A percentile compares a stretch with the other conserved stretches of the same genome.
These are phyloP conservation scores for Orchesella cincta DNA, from an alignment of 1,140 invertebrate genomes.

Conservation along the genomic window DNA sequence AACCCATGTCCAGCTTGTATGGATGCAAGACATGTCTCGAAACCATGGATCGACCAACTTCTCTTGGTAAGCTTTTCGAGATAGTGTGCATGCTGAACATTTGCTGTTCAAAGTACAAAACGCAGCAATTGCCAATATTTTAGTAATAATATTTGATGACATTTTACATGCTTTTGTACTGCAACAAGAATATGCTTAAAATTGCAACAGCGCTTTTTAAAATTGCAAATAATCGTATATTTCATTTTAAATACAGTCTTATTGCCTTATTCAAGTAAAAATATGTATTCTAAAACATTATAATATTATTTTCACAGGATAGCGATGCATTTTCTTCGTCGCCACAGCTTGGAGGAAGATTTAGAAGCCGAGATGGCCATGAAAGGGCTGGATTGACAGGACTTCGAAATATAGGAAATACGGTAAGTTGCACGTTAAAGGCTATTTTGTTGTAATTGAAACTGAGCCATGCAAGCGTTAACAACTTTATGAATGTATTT, in stretches of 20 bases:
- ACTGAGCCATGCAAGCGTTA: not conserved
- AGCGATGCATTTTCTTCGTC: slow-evolving; percentile 45
- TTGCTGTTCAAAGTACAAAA: too few relatives aligned
- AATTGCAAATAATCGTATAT: too few relatives aligned
- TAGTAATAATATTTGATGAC: too few relatives aligned
- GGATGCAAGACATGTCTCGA: too few relatives aligned
- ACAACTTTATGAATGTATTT: slow-evolving; percentile 37
- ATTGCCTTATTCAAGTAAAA: not conserved
- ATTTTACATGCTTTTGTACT: too few relatives aligned
- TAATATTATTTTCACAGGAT: slow-evolving; percentile 43
- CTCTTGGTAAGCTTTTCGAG: too few relatives aligned
- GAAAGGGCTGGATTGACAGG: slow-evolving; percentile 73
- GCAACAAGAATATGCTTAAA: not conserved
- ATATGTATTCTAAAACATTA: not conserved
- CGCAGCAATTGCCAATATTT: too few relatives aligned
- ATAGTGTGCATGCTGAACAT: too few relatives aligned
- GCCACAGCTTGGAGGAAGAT: slow-evolving; percentile 39
- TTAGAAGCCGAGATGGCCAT: slow-evolving; percentile 37
- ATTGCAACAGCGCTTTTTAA: too few relatives aligned
- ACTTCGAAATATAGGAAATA: slow-evolving; percentile 89
- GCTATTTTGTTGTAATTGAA: not conserved
- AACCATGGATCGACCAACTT: too few relatives aligned
- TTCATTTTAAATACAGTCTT: not conserved
- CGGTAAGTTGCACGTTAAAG: slow-evolving; percentile 60
- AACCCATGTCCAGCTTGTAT: too few relatives aligned